Evolutionary conservation across 2,888 invertebrate genomes (phyloP).

Genomic region (Drosophila differens): DNA sequence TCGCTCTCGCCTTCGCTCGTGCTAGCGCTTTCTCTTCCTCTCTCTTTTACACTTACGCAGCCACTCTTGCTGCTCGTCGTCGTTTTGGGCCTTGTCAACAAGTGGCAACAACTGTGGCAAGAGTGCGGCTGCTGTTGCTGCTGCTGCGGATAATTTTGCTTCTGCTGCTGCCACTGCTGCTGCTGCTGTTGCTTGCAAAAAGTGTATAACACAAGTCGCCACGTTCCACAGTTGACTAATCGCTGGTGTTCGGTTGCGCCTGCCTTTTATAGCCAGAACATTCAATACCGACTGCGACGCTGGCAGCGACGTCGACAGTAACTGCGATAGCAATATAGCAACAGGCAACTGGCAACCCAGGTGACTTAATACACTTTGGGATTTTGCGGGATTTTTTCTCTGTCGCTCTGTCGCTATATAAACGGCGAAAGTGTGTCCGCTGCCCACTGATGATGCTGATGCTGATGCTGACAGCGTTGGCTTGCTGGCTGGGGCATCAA

Average conservation of each 20-base stretch:
- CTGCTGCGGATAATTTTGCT: constrained; percentile 13
- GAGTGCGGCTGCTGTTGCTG: constrained; percentile 12
- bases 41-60: not conserved
- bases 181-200: constrained; percentile 19
- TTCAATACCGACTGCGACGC: constrained; percentile 7
- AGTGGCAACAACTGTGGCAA: constrained; percentile 53
- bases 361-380: constrained; percentile 39
- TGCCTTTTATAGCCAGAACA: constrained; percentile 61
- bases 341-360: constrained; percentile 48
- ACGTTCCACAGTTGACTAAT: constrained; percentile 65
- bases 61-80: constrained; percentile 17
- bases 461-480: not conserved
- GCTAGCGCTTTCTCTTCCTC: not conserved
- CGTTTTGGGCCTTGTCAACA: constrained; percentile 39
- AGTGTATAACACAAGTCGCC: constrained; percentile 38
- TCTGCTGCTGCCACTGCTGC: constrained; percentile 3
- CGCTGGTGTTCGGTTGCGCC: constrained; percentile 54
- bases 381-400: constrained; percentile 11
- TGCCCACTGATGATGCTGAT: constrained; percentile 23
- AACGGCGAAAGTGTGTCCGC: not conserved
- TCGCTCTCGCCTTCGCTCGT: constrained; percentile 1
- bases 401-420: not conserved
- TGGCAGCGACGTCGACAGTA: constrained; percentile 6
- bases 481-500: constrained; percentile 26
- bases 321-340: constrained; percentile 33